Evolutionary conservation across 2,888 invertebrate species (phyloP), one percentile per base, ranked within the genome.

Genomic region (Papilio elwesi): DNA sequence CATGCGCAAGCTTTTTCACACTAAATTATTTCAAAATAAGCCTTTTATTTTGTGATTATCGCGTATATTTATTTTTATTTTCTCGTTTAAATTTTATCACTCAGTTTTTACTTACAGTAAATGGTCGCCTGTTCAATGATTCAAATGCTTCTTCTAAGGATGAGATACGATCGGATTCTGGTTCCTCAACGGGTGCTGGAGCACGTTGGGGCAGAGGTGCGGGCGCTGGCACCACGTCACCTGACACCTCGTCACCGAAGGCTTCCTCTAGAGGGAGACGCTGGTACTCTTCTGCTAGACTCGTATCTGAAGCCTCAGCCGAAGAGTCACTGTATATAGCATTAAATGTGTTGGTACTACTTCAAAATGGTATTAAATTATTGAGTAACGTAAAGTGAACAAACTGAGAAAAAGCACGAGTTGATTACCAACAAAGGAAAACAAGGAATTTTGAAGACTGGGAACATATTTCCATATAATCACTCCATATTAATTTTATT

Each of bases 141-240:
- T 94, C 92, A 2, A 93, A 92, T 13, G 94, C 80, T 57, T 94
- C 94, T 70, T 93, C 93, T 0, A 90, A 87, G 51, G 90, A 87
- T 3, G 91, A 88, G 82, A 90, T 87, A 52, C 88, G 88, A 57
- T 92, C 92, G 2, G 83, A 76, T 0, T 90, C 89, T 0, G 86
- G 80, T 73, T 90, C 91, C 8, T 83, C 79, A 0, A 90, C 90
- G 0, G 91, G 92, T 2, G 91, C 91, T 0, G 90, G 90, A 0
- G 90, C 87, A 3, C 90, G 78, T 36, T 90, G 91, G 0, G 90
- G 88, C 15, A 91, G 76, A 2, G 92, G 92, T 76, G 86, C 94
- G 74, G 90, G 95, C 76, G 88, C 94, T 69, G 87, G 86, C 0
- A 90, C 91, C 0, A 86, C 89, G 57, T 91, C 90, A 0, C 90